phyloP scores from a whole-genome alignment of 1,140 invertebrate species.

The Neotoxoptera formosana region DNA sequence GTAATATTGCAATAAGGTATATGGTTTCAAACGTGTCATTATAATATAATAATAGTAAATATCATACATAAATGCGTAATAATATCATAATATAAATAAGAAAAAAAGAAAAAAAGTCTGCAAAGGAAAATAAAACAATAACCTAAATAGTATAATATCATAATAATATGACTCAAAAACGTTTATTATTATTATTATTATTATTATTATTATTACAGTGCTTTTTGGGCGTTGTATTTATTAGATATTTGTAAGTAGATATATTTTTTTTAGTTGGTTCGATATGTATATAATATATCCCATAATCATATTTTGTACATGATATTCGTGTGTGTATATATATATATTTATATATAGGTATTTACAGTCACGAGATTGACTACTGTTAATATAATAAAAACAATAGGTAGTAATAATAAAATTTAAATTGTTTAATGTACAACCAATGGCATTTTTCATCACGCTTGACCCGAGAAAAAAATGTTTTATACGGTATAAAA shows the following conservation, averaged over 20 bases:
- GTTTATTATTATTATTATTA: conserved; percentile 16
- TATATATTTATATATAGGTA: neutral
- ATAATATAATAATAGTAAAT: conserved; percentile 5
- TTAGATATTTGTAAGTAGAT: neutral
- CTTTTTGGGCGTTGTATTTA: neutral
- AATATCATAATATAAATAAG: neutral
- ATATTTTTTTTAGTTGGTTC: neutral
- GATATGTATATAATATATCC: neutral
- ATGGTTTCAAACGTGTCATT: neutral
- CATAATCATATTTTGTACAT: neutral
- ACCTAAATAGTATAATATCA: neutral
- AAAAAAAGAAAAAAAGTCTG: neutral
- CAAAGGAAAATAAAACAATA: conserved; percentile 12
- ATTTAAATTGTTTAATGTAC: neutral
- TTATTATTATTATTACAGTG: conserved; percentile 4
- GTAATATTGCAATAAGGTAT: neutral
- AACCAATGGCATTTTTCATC: neutral
- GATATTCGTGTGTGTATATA: neutral
- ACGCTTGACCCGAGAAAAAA: neutral
- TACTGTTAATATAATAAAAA: neutral
- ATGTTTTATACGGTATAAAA: conserved; percentile 60
- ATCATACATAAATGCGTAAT: neutral
- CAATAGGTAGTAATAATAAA: neutral
- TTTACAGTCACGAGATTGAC: neutral
- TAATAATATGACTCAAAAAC: conserved; percentile 9